Base-by-base conservation (phyloP, 2,113 vertebrate species). In the Hydrochoerus hydrochaeris region DNA sequence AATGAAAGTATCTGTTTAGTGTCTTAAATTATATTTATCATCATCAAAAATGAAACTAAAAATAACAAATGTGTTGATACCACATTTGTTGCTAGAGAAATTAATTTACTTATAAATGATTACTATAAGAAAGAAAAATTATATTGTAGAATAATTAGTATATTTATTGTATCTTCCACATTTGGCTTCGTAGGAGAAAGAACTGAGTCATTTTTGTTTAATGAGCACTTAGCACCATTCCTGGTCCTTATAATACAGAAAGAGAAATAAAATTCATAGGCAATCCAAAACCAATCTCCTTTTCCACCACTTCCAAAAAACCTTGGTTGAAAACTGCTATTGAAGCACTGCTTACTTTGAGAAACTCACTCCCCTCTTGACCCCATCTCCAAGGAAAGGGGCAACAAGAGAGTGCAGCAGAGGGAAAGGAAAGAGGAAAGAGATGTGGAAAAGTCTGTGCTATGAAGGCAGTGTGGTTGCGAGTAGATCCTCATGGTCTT, bases 241-340 rank as follows among this genome's bases (percentile, higher is more conserved):
- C 73, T 26, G 91, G 28, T 30, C 38, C 54, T 41, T 1, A 7
- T 46, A 58, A 90, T 32, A 46, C 12, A 80, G 46, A 44, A 44
- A 87, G 35, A 75, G n/a, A 82, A 93, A 90, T 38, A 73, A 67
- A 81, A 41, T 26, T 91, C n/a, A 63, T 0, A 63, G 84, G 83
- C 11, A 83, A 78, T 26, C 71, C 41, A 9, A 41, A 71, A 65
- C 4, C 49, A 0, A 7, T 88, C 24, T 83, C 85, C 60, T 67
- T 69, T 91, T 44, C 10, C 1, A 69, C 5, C 28, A 84, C 20
- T 80, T 58, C 75, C 54, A 32, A n/a, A 13, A 90, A 49, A 41
- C 0, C 30, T 85, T 12, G n/a, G 38, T 85, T 54, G 73, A 67
- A 85, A 88, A 52, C 12, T 35, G 9, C 26, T 22, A 60, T 26